Evolutionary conservation across 1,140 invertebrate species (phyloP), one percentile per base, ranked within the genome.

Genomic region (Meloidogyne exigua): DNA sequence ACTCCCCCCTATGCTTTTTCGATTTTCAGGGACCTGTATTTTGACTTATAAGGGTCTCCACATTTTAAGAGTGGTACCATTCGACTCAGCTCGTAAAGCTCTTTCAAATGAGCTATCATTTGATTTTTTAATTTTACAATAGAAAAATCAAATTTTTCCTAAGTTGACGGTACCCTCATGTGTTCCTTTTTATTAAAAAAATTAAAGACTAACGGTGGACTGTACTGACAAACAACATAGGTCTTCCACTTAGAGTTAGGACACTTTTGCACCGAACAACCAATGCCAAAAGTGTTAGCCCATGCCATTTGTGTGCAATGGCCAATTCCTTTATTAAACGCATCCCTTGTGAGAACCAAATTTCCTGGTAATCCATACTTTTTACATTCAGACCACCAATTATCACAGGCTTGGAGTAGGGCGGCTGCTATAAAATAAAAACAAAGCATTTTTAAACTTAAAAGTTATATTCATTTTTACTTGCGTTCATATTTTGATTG

Each of bases 231-330:
- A 28, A 73, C 72, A 1, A 73, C 5, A 23, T 28, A 70, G 4
- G 72, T 73, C 11, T 70, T 23, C 57, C 72, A 66, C 15, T 5
- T 2, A 3, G 57, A 3, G 2, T 1, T 13, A 13, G 69, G 57
- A 10, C 72, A 73, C 4, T 23, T 12, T 26, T 57, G 49, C 36
- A 73, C 49, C 7, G 10, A 1, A 36, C 72, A 73, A 23, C 72
- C 72, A 36, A 73, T 57, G 13, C 5, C 0, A 0, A 0, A 26
- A 0, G 67, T 73, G 5, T 13, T 67, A 44, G 72, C 72, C 72
- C 72, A 73, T 23, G 72, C 72, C 49, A 73, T 66, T 36, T 73
- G 72, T 21, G n/a, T 70, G 9, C 72, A 73, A 73, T 73, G 69
- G 4, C 67, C 67, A 21, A 11, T 73, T 10, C 67, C 72, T 10